These are phyloP conservation scores for Trissolcus basalis DNA, from an alignment of 1,140 invertebrate genomes.

Conservation along the genomic window DNA sequence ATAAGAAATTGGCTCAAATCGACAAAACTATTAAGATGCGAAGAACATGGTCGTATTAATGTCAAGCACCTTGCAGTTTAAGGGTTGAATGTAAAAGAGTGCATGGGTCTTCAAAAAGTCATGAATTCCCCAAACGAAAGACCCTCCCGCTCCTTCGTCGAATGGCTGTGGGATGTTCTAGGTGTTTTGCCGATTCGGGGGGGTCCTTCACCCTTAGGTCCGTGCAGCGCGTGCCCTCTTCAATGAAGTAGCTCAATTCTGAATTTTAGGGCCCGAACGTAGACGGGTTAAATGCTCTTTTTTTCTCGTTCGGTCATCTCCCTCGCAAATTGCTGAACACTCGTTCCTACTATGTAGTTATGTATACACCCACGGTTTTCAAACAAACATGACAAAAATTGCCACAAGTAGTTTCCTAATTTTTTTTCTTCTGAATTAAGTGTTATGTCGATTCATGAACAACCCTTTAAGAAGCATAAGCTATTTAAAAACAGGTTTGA, in stretches of 20 bases:
- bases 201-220: conserved; percentile 57
- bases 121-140: conserved; percentile 62
- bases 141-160: conserved; percentile 53
- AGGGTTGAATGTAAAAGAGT: conserved; percentile 59
- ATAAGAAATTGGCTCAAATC: too few relatives aligned
- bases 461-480: too few relatives aligned
- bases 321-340: conserved; percentile 44
- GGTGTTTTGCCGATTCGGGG: conserved; percentile 68
- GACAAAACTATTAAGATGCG: background rate
- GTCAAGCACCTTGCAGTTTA: conserved; percentile 61
- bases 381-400: too few relatives aligned
- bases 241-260: conserved; percentile 65
- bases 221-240: conserved; percentile 73
- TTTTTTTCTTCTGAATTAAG: too few relatives aligned
- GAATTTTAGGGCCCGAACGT: conserved; percentile 55
- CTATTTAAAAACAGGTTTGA: too few relatives aligned
- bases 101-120: conserved; percentile 63
- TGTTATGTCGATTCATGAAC: too few relatives aligned
- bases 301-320: conserved; percentile 50
- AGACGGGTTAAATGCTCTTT: conserved; percentile 72
- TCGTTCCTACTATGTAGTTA: conserved; percentile 17
- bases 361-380: conserved; percentile 16
- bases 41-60: conserved; percentile 38
- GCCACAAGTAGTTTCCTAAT: too few relatives aligned
- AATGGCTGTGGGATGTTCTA: conserved; percentile 66